phyloP scores from a whole-genome alignment of 2,797 vertebrate species.

The Chiloscyllium punctatum region DNA sequence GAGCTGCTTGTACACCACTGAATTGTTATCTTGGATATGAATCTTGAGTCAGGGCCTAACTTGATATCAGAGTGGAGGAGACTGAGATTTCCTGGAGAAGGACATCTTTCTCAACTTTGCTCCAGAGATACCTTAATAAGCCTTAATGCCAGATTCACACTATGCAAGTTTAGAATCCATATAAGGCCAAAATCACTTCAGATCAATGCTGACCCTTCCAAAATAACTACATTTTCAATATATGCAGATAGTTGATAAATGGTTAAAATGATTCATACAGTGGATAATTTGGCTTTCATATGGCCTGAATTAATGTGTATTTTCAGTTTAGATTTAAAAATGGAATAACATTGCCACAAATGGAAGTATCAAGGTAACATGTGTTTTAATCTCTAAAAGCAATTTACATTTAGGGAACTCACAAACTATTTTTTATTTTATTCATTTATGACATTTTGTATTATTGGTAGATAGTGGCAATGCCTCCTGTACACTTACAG shows the following conservation, averaged over 20 bases:
- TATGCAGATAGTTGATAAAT: background rate
- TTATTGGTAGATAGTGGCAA: background rate
- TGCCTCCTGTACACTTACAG: background rate
- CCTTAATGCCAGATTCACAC: background rate
- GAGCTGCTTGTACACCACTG: background rate
- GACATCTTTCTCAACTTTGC: background rate
- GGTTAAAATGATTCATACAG: background rate
- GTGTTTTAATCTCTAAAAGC: slow-evolving; percentile 56
- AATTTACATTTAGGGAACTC: slow-evolving; percentile 59
- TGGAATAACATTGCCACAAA: background rate
- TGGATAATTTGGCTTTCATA: background rate
- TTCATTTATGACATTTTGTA: slow-evolving; percentile 49
- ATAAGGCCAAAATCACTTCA: background rate
- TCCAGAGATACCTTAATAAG: background rate
- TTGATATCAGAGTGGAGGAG: background rate
- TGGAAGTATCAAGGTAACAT: background rate
- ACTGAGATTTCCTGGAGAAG: background rate
- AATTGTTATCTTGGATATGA: background rate
- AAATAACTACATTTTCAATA: background rate
- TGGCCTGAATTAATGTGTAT: background rate
- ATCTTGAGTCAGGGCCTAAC: background rate
- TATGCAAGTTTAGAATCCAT: background rate
- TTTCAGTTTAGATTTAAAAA: background rate
- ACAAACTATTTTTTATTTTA: slow-evolving; percentile 55
- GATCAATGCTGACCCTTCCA: background rate